These are phyloP conservation scores for Eulemur rufifrons DNA, from an alignment of 2,113 vertebrate genomes.

Conservation along the genomic window DNA sequence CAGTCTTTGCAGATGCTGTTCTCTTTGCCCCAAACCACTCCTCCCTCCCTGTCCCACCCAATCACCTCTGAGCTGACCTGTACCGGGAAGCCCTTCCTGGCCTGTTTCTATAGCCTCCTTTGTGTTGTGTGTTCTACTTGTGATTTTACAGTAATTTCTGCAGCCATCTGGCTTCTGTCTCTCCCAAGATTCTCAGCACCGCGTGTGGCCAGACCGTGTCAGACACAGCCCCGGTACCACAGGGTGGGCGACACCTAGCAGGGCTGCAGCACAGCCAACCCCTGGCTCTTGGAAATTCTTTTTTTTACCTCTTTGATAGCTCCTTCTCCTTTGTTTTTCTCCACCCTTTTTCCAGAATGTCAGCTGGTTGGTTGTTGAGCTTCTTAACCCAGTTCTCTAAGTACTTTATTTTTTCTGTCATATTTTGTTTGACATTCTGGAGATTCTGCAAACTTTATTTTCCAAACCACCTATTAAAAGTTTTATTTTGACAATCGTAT, in stretches of 20 bases:
- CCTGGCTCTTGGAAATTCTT: not conserved
- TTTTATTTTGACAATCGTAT: not conserved
- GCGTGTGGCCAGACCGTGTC: not conserved
- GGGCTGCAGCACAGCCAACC: not conserved
- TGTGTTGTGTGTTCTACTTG: not conserved
- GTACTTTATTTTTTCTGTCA: not conserved
- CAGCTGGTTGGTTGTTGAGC: not conserved
- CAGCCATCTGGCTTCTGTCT: not conserved
- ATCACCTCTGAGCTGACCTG: not conserved
- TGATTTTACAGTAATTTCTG: not conserved
- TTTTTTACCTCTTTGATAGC: not conserved
- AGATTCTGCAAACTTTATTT: not conserved
- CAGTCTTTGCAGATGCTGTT: not conserved
- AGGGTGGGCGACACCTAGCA: not conserved
- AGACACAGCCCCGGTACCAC: no score
- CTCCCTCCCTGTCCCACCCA: not conserved
- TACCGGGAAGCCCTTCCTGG: not conserved
- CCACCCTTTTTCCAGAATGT: not conserved
- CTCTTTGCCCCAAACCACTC: not conserved
- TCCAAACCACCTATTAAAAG: not conserved
- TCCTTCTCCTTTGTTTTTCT: not conserved
- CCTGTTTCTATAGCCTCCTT: not conserved
- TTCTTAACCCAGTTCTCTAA: not conserved
- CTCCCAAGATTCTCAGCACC: not conserved
- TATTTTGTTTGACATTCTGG: not conserved